phyloP scores from a whole-genome alignment of 2,113 vertebrate species.

The Sorex araneus region DNA sequence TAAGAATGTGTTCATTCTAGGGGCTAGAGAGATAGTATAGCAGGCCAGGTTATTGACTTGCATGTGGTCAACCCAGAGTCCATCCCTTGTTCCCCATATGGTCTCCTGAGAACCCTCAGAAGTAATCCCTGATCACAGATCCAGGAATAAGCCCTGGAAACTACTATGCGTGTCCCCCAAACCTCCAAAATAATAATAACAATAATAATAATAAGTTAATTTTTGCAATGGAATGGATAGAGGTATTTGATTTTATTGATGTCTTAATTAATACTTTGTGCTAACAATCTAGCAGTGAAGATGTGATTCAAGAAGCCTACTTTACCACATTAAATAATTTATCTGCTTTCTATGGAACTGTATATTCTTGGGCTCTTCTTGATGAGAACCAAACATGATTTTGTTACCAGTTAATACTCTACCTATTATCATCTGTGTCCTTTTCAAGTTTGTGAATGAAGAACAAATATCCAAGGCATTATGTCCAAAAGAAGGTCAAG shows the following conservation, averaged over 20 bases:
- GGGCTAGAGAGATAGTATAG: no score
- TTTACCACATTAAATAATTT: background rate
- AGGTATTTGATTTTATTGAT: background rate
- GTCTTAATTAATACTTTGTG: background rate
- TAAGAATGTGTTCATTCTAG: constrained; percentile 34
- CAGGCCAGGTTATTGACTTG: no score
- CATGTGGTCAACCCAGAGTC: no score
- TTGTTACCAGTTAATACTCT: constrained; percentile 6
- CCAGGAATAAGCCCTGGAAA: no score
- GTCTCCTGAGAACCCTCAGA: no score
- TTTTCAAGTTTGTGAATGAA: constrained; percentile 7
- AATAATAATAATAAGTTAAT: no score
- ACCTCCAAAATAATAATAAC: no score
- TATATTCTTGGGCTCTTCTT: constrained; percentile 4
- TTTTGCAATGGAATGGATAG: background rate
- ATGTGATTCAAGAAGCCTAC: background rate
- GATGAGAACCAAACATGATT: background rate
- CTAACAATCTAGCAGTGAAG: background rate
- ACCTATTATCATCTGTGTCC: background rate
- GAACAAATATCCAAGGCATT: background rate
- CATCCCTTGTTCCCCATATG: no score
- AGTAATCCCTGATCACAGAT: no score
- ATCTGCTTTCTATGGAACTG: background rate
- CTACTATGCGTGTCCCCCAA: no score
- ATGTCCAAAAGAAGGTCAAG: constrained; percentile 16